Evolutionary conservation across 92 coral and sea anemone genomes (phyloP).

Genomic region (Hydrozoanthus gracilis): DNA sequence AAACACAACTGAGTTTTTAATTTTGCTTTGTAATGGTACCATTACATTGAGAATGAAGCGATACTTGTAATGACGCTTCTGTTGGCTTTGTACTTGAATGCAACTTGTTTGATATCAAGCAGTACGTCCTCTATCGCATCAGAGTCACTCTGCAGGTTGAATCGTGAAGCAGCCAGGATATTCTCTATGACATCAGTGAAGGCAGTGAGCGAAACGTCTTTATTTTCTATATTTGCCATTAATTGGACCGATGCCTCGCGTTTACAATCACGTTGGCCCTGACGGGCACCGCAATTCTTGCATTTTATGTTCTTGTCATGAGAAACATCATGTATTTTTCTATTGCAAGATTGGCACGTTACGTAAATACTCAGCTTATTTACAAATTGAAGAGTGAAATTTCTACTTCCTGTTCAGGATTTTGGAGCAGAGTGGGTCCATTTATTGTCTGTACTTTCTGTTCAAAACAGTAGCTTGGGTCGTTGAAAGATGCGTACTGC

Average conservation of each 20-base stretch:
- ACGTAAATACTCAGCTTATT: neutral
- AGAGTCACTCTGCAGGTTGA: conserved; percentile 8
- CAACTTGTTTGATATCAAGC: conserved; percentile 11
- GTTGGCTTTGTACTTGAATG: conserved; percentile 24
- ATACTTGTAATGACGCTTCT: conserved; percentile 28
- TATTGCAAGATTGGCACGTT: neutral
- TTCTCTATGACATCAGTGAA: conserved; percentile 29
- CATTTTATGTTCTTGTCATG: conserved; percentile 36
- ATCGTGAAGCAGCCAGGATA: conserved; percentile 1
- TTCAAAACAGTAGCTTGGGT: conserved; percentile 53
- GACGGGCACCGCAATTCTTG: conserved; percentile 45
- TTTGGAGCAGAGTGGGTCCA: conserved; percentile 51
- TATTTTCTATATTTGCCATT: neutral
- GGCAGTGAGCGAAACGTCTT: conserved; percentile 41
- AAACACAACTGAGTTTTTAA: neutral
- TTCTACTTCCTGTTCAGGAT: conserved; percentile 45
- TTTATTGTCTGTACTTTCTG: conserved; percentile 47
- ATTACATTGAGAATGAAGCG: neutral
- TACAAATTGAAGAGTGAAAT: conserved; percentile 11
- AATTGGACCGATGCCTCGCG: neutral
- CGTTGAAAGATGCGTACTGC: conserved; percentile 62
- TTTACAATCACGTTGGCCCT: conserved; percentile 6
- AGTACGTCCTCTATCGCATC: conserved; percentile 38
- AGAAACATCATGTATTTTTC: neutral
- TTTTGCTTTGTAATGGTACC: conserved; percentile 6